Percentiles rank a stretch among this genome's conserved stretches.
Evolutionary conservation across 2,113 vertebrate species (phyloP).

Genomic region (Gnathonemus longibarbis): DNA sequence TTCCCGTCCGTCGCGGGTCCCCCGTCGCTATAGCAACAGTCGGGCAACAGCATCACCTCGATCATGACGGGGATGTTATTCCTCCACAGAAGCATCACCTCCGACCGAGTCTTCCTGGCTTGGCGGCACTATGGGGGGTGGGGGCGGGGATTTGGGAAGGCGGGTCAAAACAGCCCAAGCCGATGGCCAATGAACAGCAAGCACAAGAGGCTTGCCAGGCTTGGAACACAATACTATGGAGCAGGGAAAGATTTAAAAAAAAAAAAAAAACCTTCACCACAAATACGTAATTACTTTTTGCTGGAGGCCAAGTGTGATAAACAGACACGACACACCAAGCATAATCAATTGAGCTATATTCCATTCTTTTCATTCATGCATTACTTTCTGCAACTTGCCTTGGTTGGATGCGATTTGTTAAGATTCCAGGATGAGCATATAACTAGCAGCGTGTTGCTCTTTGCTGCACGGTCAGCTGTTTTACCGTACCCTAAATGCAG

Average conservation of each 20-base stretch:
- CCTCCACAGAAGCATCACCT: conserved; percentile 87
- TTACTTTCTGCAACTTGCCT: not conserved
- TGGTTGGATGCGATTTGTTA: not conserved
- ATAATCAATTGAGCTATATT: not conserved
- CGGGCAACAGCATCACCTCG: conserved; percentile 94
- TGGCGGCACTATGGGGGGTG: conserved; percentile 74
- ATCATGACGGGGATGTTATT: conserved; percentile 97
- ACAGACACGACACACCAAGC: not conserved
- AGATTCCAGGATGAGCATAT: not conserved
- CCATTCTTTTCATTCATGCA: not conserved
- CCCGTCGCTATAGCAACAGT: conserved; percentile 97
- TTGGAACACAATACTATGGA: not conserved
- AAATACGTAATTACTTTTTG: not conserved
- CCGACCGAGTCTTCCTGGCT: conserved; percentile 85
- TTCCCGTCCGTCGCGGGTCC: conserved; percentile 76
- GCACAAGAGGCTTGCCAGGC: not conserved
- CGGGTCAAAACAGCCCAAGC: not conserved
- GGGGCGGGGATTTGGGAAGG: not conserved
- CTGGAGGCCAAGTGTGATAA: not conserved
- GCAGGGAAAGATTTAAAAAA: not conserved
- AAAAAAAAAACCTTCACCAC: not conserved
- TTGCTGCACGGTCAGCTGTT: not conserved
- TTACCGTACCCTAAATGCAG: not conserved
- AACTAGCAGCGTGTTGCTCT: not conserved
- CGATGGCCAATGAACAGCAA: not conserved